phyloP scores from a whole-genome alignment of 2,888 invertebrate species.

The Tridacna crocea region DNA sequence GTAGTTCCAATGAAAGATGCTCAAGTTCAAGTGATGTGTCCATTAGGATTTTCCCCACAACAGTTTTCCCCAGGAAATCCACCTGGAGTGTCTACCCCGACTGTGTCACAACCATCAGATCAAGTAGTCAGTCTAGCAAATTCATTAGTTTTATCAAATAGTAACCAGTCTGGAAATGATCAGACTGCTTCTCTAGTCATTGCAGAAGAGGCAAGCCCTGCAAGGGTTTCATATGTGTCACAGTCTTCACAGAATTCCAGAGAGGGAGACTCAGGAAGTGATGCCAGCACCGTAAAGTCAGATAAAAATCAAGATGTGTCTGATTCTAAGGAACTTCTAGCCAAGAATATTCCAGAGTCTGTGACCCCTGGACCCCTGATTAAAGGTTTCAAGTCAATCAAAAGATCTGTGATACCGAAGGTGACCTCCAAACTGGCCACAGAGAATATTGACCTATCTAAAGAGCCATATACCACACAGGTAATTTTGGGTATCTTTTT shows the following conservation, averaged over 20 bases:
- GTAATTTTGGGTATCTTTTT: too few relatives aligned
- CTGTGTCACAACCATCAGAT: slow-evolving; percentile 29
- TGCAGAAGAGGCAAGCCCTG: slow-evolving; percentile 23
- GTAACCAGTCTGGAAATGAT: slow-evolving; percentile 25
- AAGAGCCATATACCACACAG: slow-evolving; percentile 80
- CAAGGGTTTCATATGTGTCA: slow-evolving; percentile 40
- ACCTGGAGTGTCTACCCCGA: slow-evolving; percentile 5
- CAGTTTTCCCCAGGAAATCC: slow-evolving; percentile 41
- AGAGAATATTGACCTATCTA: slow-evolving; percentile 82
- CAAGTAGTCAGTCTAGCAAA: slow-evolving; percentile 30
- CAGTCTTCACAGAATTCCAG: slow-evolving; percentile 55
- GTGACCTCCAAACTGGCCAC: slow-evolving; percentile 80
- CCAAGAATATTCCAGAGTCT: slow-evolving; percentile 49
- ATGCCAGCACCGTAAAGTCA: slow-evolving; percentile 53
- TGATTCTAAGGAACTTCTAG: slow-evolving; percentile 17
- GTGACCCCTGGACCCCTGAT: slow-evolving; percentile 49
- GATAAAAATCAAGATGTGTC: slow-evolving; percentile 31
- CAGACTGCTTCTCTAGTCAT: slow-evolving; percentile 45
- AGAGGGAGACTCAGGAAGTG: slow-evolving; percentile 58
- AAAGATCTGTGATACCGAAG: slow-evolving; percentile 76
- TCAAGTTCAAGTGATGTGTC: slow-evolving; percentile 70
- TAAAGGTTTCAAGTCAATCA: slow-evolving; percentile 66
- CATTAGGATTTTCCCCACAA: slow-evolving; percentile 53
- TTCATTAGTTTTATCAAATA: slow-evolving; percentile 27
- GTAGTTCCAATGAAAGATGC: slow-evolving; percentile 63